Percentiles rank a stretch among this genome's conserved stretches.
Conservation (phyloP, 1,140 invertebrate genomes). For the Megalonaias nervosa region DNA sequence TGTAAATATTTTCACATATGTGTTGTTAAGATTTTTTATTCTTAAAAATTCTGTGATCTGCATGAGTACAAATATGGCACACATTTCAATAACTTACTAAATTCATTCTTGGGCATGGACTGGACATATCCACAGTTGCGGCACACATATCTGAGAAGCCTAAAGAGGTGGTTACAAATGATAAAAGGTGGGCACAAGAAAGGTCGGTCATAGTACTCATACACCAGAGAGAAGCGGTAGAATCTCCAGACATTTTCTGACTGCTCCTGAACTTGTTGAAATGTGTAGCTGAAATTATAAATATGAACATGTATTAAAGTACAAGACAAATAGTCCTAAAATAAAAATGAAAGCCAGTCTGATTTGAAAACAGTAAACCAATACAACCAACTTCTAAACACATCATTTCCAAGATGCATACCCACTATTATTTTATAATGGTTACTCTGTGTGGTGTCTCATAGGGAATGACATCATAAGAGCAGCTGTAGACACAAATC, state of each 20-base stretch:
- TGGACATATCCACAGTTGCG: constrained; percentile 1
- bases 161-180: constrained; percentile 63
- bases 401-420: too few relatives aligned
- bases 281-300: constrained; percentile 65
- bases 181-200: constrained; percentile 71
- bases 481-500: too few relatives aligned
- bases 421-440: too few relatives aligned
- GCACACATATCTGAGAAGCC: constrained; percentile 1
- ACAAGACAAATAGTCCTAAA: neutral
- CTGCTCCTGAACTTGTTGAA: constrained; percentile 67
- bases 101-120: constrained; percentile 51
- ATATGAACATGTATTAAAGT: neutral
- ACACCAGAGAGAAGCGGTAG: constrained; percentile 69
- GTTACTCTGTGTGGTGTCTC: too few relatives aligned
- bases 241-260: constrained; percentile 70
- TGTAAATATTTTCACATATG: too few relatives aligned
- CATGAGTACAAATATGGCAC: too few relatives aligned
- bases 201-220: constrained; percentile 71
- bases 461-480: too few relatives aligned
- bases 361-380: too few relatives aligned
- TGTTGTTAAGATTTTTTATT: too few relatives aligned
- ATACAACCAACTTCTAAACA: too few relatives aligned
- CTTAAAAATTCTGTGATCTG: too few relatives aligned
- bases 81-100: constrained; percentile 55
- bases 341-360: too few relatives aligned